Evolutionary conservation across 2,113 vertebrate genomes (phyloP).

Genomic region (Datnioides undecimradiatus): DNA sequence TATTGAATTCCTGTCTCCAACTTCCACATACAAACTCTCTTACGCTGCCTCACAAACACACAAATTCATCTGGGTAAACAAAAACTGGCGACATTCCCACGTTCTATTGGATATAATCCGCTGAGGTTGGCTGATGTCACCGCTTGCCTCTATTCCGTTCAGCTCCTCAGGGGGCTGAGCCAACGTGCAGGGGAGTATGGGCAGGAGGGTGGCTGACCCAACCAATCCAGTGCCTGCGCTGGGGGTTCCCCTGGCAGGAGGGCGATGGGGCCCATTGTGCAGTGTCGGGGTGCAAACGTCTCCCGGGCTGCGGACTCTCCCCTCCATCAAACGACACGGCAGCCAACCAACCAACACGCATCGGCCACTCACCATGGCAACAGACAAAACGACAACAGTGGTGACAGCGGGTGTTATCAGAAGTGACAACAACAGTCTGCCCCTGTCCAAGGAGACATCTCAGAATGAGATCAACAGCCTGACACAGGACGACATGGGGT

Average conservation of each 20-base stretch:
- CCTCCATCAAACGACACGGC: conserved; percentile 76
- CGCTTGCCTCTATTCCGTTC: conserved; percentile 57
- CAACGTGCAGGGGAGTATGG: conserved; percentile 78
- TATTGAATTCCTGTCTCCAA: conserved; percentile 55
- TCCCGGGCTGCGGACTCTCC: conserved; percentile 80
- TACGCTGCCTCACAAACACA: neutral
- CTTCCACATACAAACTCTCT: conserved; percentile 25
- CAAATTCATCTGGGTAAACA: conserved; percentile 30
- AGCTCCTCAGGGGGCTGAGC: conserved; percentile 86
- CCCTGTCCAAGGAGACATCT: conserved; percentile 75
- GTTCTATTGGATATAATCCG: conserved; percentile 53
- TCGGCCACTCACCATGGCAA: conserved; percentile 45
- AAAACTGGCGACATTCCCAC: conserved; percentile 29
- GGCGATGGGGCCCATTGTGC: conserved; percentile 85
- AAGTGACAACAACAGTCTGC: conserved; percentile 66
- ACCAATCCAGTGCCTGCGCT: conserved; percentile 85
- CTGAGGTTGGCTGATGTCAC: conserved; percentile 69
- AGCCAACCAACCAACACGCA: conserved; percentile 60
- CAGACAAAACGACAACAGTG: conserved; percentile 53
- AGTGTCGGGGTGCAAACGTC: conserved; percentile 86
- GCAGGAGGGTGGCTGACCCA: conserved; percentile 83
- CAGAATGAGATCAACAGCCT: conserved; percentile 81
- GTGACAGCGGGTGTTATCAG: conserved; percentile 47
- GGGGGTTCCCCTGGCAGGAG: conserved; percentile 82
- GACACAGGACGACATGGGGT: conserved; percentile 79